Evolutionary conservation across 2,888 invertebrate species (phyloP), one percentile per base, ranked within the genome.

Genomic region (Argyra leucocephala): DNA sequence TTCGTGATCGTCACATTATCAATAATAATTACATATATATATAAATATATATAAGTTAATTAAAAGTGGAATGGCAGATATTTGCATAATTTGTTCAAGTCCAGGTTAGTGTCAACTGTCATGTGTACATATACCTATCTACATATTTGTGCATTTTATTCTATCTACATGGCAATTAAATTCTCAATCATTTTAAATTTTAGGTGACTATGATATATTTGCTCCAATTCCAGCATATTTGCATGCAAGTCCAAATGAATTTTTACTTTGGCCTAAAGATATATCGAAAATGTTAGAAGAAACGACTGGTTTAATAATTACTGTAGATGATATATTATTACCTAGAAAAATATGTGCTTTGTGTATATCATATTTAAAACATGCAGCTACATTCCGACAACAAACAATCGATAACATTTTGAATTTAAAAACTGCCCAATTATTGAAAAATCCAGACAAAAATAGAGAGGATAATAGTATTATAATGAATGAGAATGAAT

Each of bases 301-400:
- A 66, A 77, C 76, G 3, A 78, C 78, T 2, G 80, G 79, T 62
- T 68, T 79, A 5, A 74, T 74, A 70, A 79, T 80, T 71, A 69
- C 74, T 7, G 70, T 69, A 4, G 73, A 76, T 24, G 79, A 79
- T 71, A 77, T 75, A n/a, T 69, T 80, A 23, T 69, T 80, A 24
- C 80, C 79, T 1, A 69, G 71, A 12, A 74, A 73, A 63, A 79
- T 80, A 65, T 79, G 79, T 68, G 79, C 78, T 10, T 66, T 78
- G 3, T 79, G 79, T 68, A 78, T 79, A 68, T 79, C 80, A 10
- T 79, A 79, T 69, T 68, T 79, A 18, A 80, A 80, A 68, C 79
- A 79, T 69, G 80, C 79, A 21, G 74, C 73, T 58, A 76, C 74
- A 66, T 79, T 80, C 71, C 77, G 79, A 0, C 76, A 78, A 63